phyloP scores from a whole-genome alignment of 1,140 invertebrate species.

The Leptonema lineaticorne region DNA sequence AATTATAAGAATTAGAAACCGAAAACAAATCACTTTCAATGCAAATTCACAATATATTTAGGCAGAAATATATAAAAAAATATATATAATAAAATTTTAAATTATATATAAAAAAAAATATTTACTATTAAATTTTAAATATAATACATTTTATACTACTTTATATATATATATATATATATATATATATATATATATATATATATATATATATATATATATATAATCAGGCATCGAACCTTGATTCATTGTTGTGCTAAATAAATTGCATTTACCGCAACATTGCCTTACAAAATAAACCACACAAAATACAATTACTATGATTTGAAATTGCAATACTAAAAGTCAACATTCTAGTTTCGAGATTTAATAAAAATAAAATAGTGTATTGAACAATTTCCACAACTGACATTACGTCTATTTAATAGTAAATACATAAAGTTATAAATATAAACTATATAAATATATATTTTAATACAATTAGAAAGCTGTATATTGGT shows the following conservation, averaged over 20 bases:
- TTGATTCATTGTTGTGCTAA: not conserved
- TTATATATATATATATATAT: not conserved
- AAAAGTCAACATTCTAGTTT: too few species aligned
- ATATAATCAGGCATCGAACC: constrained; percentile 14
- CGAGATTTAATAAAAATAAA: too few species aligned
- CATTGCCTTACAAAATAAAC: constrained; percentile 1
- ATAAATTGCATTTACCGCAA: constrained; percentile 24
- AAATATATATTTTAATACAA: not conserved
- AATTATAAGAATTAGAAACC: not conserved
- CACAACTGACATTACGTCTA: not conserved
- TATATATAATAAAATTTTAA: too few species aligned
- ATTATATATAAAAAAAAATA: too few species aligned
- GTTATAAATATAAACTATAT: not conserved
- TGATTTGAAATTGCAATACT: not conserved
- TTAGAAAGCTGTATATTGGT: not conserved
- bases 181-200: too few species aligned
- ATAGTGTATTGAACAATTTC: too few species aligned
- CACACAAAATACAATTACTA: constrained; percentile 6
- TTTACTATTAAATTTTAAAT: too few species aligned
- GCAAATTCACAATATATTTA: not conserved
- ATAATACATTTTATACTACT: too few species aligned
- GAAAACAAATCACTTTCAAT: constrained; percentile 1
- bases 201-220: not conserved
- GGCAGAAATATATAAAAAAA: not conserved
- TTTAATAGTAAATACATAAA: too few species aligned